Base-by-base conservation (phyloP, 2,113 vertebrate species). In the Nibea albiflora region DNA sequence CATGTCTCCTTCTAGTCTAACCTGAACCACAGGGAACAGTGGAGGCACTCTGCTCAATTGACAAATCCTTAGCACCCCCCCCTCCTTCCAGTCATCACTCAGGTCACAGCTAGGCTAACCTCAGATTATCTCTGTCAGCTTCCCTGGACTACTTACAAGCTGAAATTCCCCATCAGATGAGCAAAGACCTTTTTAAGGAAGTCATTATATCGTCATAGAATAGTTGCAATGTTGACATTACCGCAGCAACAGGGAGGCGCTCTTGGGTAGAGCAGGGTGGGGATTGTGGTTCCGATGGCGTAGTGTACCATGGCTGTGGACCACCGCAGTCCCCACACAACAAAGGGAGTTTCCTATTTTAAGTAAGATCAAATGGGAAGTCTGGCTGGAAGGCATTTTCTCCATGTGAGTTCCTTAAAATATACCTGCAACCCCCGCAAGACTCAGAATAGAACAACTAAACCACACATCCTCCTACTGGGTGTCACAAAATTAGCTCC, bases 391-490 rank as follows among this genome's bases (percentile, higher is more conserved):
- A 82, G 75, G 28, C 46, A 81, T 85, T 89, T 87, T 82, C 54
- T 80, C n/a, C 35, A 28, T 75, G 64, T 54, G 44, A 78, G 72
- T 69, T 74, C 57, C 87, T 86, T 71, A 83, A 88, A 92, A 90
- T 90, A 89, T 53, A 74, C 80, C n/a, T 72, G 66, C 81, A 81
- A n/a, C 47, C 73, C 67, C 62, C 76, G 28, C 81, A 73, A 70
- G 56, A 56, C 86, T 85, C 42, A 71, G 61, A 92, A 92, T 91
- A 92, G 89, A 84, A 58, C 73, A 80, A 71, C 64, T 49, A 71
- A 61, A 88, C 83, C 90, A 88, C 83, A 85, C 64, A 78, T 73
- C 86, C 85, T 84, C 90, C 83, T 83, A 88, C 83, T 58, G 46
- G 46, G 65, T 35, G 44, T 39, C 62, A 53, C 42, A 84, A 56